Conservation (phyloP, 2,797 vertebrate genomes). For the Phalanger gymnotis region DNA sequence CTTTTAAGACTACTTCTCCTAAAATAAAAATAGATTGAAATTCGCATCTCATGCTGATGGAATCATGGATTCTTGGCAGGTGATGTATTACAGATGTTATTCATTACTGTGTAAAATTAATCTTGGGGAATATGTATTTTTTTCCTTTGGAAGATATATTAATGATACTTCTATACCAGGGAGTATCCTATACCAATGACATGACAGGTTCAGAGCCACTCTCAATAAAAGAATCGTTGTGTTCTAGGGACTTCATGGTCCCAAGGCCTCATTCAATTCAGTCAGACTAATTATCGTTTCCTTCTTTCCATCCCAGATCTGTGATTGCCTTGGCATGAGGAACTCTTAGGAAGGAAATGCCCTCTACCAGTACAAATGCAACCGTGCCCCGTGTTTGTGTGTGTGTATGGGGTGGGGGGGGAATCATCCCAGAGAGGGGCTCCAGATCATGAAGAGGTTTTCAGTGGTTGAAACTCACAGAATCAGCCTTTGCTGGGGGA, state of each 20-base stretch:
- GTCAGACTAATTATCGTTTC: neutral
- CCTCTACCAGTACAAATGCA: neutral
- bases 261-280: neutral
- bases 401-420: fast-evolving
- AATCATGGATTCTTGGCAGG: neutral
- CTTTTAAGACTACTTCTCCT: neutral
- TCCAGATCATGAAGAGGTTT: neutral
- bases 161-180: neutral
- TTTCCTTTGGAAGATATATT: slow-evolving; percentile 43
- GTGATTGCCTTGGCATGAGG: neutral
- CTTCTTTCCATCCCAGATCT: neutral
- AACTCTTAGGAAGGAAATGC: neutral
- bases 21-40: neutral
- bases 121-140: slow-evolving; percentile 14
- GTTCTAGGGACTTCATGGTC: too few species aligned
- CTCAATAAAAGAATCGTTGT: neutral
- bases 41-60: neutral
- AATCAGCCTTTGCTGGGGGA: too few species aligned
- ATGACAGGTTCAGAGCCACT: neutral
- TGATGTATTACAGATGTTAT: slow-evolving; percentile 57
- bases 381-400: too few species aligned
- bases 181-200: neutral
- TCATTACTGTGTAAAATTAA: slow-evolving; percentile 60
- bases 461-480: neutral
- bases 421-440: neutral